Base-by-base conservation (phyloP, 37 sponge, comb jelly and placozoan genomes). In the Bolinopsis microptera region DNA sequence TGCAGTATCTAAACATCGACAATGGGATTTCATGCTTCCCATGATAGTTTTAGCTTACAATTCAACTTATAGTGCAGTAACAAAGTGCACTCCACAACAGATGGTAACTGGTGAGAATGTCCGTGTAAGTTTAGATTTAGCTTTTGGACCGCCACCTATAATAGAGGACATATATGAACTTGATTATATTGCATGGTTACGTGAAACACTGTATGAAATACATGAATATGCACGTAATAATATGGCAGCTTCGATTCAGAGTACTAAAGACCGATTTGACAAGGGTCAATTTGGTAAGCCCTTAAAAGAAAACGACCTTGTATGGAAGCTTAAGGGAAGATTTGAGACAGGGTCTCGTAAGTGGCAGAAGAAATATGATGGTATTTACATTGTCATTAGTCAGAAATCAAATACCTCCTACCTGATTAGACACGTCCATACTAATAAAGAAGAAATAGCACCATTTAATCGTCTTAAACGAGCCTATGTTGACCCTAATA, bases 221-320 rank as follows among this genome's bases (percentile, higher is more conserved):
- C 80, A 77, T 77, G 36, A 77, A 16, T 77, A 77, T 77, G 80
- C 80, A 16, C 35, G 80, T 27, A 36, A 33, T 9, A 32, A 77
- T 34, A 77, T 77, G 80, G 37, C 28, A 13, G 37, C 80, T 5
- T 22, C 2, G 21, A 77, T 77, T 31, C 35, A 77, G 21, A 35
- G 35, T 31, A 34, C 35, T 77, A 77, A 77, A 32, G 80, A 32
- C 18, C 1, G 27, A 5, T 13, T 77, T 16, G 80, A 77, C 33
- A 77, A 77, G 36, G 21, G 21, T 2, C 80, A 77, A 36, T 77
- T 22, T 35, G 80, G 80, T 8, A 35, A 77, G 21, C 80, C 80
- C 0, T 32, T 33, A 16, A 18, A 77, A 32, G 18, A 32, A 33
- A 32, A 32, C 13, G 80, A 77, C 18, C 80, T 35, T 1, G 80